These are phyloP conservation scores for Epinotia bilunana DNA, from an alignment of 2,888 invertebrate genomes.

Conservation along the genomic window DNA sequence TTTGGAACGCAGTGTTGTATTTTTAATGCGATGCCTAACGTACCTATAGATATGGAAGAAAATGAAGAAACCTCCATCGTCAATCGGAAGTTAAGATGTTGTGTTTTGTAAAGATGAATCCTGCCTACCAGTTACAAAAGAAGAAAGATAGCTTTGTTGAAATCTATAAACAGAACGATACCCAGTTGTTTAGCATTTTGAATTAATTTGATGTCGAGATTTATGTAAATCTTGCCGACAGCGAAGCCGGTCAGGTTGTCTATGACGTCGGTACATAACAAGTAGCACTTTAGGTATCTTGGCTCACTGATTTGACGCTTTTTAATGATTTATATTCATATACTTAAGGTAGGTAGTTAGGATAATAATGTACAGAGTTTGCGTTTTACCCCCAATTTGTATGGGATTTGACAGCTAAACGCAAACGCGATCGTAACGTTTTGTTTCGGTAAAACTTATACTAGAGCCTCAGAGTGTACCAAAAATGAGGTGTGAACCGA, in stretches of 20 bases:
- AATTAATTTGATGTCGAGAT: constrained; percentile 12
- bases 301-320: neutral
- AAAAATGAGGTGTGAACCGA: no score
- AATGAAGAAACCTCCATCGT: no score
- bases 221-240: constrained; percentile 26
- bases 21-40: no score
- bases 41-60: no score
- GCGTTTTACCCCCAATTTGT: no score
- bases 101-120: neutral
- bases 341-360: neutral
- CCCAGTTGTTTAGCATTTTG: neutral
- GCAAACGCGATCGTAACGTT: no score
- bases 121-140: neutral
- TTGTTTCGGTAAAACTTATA: no score
- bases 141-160: neutral
- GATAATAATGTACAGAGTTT: no score
- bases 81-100: neutral
- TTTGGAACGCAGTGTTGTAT: no score
- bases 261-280: constrained; percentile 19
- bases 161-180: constrained; percentile 27
- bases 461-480: no score
- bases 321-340: neutral
- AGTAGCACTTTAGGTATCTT: neutral
- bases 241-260: constrained; percentile 14
- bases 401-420: no score